A percentile compares a stretch with the other conserved stretches of the same genome.
Conservation (phyloP, 37 sponge, comb jelly and placozoan genomes). For the Ephydatia muelleri region DNA sequence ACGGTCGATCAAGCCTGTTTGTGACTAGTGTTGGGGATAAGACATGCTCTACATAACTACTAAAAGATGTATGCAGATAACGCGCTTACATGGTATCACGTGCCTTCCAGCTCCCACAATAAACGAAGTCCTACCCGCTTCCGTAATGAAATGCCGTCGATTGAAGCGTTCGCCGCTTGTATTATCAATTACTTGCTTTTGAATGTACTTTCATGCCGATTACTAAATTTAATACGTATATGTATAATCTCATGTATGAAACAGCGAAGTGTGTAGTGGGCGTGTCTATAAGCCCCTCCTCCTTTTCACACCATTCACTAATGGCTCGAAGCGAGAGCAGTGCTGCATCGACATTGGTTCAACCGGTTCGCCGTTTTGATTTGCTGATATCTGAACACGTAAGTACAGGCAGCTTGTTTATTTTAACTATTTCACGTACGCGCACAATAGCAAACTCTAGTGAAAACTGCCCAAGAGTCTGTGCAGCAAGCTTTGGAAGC, state of each 20-base stretch:
- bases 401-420: background rate
- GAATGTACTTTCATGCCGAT: too few relatives aligned
- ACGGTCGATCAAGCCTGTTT: background rate
- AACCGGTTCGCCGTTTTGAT: background rate
- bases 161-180: too few relatives aligned
- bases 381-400: background rate
- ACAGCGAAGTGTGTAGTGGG: background rate
- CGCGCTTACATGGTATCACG: background rate
- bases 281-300: background rate
- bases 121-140: background rate
- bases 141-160: background rate
- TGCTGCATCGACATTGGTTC: background rate
- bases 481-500: constrained; percentile 40
- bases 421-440: background rate
- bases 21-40: background rate
- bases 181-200: too few relatives aligned
- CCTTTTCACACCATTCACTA: background rate
- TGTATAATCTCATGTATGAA: too few relatives aligned
- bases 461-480: constrained; percentile 45
- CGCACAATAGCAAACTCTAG: constrained; percentile 20
- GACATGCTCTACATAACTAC: background rate
- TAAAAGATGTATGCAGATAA: too few relatives aligned
- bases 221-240: too few relatives aligned
- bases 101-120: background rate
- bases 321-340: background rate